Base-by-base conservation (phyloP, 2,113 vertebrate species). In the Chloropsis cyanopogon region DNA sequence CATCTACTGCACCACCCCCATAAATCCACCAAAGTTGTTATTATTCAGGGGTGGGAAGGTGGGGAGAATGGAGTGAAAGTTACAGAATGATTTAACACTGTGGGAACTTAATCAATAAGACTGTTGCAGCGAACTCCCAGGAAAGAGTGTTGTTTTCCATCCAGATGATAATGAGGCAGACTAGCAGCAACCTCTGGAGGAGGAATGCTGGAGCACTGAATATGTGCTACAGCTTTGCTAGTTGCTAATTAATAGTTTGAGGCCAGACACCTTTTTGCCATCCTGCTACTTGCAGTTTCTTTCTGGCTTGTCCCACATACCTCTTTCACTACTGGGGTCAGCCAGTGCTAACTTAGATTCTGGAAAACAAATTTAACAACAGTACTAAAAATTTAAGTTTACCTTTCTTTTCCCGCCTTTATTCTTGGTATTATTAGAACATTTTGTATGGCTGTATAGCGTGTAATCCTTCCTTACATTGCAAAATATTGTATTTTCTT, bases 101-200 rank as follows among this genome's bases (percentile, higher is more conserved):
- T 97, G 97, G 97, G 97, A 98, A 98, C 97, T 98, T 98, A 98
- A 98, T 98, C 98, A 98, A 98, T 98, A 98, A 97, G 96, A 86
- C 93, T 97, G 97, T 98, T 98, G 97, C 96, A 44, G 61, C 92
- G 82, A 97, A 97, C 97, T 98, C 98, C 97, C 97, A 91, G 97
- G 96, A 96, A 98, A 98, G 97, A 96, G 93, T 94, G 94, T 97
- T 98, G 98, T 98, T 98, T 98, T 98, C 98, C 96, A 96, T 97
- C 97, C 97, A 97, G 96, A 98, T 98, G 97, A 97, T 98, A 98
- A 98, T 98, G 97, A 98, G 97, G 97, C 97, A 96, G 95, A 80
- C 95, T 94, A 96, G 96, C 97, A 97, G 97, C 97, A 98, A 96
- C 97, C 97, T 98, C 98, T 98, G 97, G 97, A 98, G 98, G 81